A percentile compares a stretch with the other conserved stretches of the same genome.
Evolutionary conservation across 2,113 vertebrate genomes (phyloP).

Genomic region (Malurus melanocephalus): DNA sequence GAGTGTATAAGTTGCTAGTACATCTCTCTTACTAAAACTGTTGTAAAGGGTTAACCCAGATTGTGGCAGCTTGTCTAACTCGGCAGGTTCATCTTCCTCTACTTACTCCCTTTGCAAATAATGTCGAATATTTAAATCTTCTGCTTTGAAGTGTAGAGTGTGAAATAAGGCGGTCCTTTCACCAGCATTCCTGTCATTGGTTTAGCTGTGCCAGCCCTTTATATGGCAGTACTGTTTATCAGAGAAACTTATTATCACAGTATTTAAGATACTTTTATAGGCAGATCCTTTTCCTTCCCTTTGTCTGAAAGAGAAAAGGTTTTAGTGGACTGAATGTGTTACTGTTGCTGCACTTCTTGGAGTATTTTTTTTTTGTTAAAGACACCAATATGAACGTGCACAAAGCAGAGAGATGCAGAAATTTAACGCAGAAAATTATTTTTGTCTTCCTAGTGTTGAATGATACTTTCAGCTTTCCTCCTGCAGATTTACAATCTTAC

Average conservation of each 20-base stretch:
- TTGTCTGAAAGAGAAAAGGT: neutral
- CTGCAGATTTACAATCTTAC: neutral
- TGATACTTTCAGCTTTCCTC: neutral
- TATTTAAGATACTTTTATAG: neutral
- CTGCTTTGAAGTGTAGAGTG: neutral
- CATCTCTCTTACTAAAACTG: neutral
- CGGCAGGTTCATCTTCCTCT: neutral
- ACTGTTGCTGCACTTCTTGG: neutral
- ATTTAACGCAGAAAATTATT: neutral
- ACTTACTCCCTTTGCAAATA: neutral
- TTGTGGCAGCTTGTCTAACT: neutral
- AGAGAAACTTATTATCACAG: neutral
- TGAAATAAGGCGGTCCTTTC: neutral
- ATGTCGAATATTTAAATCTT: neutral
- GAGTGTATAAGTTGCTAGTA: neutral
- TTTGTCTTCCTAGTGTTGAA: neutral
- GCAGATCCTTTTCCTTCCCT: neutral
- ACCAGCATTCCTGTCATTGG: neutral
- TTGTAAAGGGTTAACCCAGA: neutral
- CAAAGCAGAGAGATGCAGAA: neutral
- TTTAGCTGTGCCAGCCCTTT: neutral
- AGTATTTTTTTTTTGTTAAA: neutral
- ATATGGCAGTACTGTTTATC: neutral
- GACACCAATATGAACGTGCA: neutral
- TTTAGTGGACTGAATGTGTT: neutral